Percentiles rank a stretch among this genome's conserved stretches.
phyloP scores from a whole-genome alignment of 2,797 vertebrate genomes.

The Decapterus maruadsi region DNA sequence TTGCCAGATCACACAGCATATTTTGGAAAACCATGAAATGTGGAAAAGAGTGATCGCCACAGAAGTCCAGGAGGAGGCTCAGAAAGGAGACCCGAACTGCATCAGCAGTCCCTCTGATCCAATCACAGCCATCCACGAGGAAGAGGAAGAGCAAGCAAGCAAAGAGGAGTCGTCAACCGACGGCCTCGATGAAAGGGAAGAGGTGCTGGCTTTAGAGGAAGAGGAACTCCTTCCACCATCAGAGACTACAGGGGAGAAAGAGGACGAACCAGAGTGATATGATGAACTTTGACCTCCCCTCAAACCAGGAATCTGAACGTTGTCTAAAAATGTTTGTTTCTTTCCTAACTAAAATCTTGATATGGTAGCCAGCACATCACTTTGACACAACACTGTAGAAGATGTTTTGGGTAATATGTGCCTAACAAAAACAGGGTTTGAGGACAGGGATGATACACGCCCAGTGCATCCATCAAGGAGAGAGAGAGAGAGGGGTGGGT shows the following conservation, averaged over 20 bases:
- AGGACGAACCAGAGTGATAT: conserved; percentile 76
- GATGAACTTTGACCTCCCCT: conserved; percentile 58
- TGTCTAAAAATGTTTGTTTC: conserved; percentile 80
- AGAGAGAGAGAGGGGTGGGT: conserved; percentile 1
- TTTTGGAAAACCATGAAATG: conserved; percentile 97
- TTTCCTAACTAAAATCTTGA: conserved; percentile 83
- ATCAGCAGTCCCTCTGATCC: conserved; percentile 85
- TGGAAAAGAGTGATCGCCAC: conserved; percentile 95
- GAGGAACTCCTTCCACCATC: conserved; percentile 64
- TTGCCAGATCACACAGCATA: conserved; percentile 96
- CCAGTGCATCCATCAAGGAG: conserved; percentile 44
- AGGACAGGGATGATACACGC: conserved; percentile 54
- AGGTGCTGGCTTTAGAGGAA: conserved; percentile 57
- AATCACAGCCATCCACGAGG: conserved; percentile 94
- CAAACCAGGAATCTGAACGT: conserved; percentile 77
- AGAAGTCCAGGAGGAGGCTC: conserved; percentile 83
- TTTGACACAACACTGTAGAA: conserved; percentile 99
- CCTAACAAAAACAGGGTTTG: conserved; percentile 85
- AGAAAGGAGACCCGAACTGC: conserved; percentile 77
- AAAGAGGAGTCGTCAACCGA: conserved; percentile 77
- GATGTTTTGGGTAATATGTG: conserved; percentile 88
- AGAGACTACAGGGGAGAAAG: conserved; percentile 70
- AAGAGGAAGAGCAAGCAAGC: conserved; percentile 92
- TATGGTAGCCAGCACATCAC: conserved; percentile 94
- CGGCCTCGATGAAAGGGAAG: conserved; percentile 67